Conservation (phyloP, 2,888 invertebrate species). For the Eristalinus aeneus region DNA sequence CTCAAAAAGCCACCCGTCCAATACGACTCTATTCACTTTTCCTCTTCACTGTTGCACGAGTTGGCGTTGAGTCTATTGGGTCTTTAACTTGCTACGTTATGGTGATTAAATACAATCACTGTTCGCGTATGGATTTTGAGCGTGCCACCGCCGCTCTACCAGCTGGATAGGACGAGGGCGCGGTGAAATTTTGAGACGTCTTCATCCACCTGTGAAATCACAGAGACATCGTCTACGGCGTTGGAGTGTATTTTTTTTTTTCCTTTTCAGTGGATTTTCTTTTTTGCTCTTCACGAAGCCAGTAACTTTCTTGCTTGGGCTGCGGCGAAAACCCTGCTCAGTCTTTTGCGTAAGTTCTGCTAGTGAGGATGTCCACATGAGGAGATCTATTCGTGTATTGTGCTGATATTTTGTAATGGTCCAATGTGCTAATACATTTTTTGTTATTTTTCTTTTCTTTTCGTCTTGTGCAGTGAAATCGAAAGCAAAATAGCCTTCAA, state of each 20-base stretch:
- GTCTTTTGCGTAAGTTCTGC: constrained; percentile 65
- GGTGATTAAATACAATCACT: constrained; percentile 65
- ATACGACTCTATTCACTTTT: constrained; percentile 68
- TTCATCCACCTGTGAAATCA: constrained; percentile 71
- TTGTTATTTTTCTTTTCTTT: background rate
- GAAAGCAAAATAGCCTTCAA: constrained; percentile 64
- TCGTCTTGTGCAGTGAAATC: constrained; percentile 29
- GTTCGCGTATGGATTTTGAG: constrained; percentile 58
- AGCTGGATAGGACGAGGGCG: constrained; percentile 22
- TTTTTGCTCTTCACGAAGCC: constrained; percentile 34
- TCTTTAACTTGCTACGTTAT: constrained; percentile 60
- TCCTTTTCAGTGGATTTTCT: background rate
- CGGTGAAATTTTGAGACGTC: constrained; percentile 61
- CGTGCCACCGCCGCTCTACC: background rate
- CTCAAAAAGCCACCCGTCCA: constrained; percentile 56
- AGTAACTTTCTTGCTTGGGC: constrained; percentile 63
- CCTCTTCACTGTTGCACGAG: constrained; percentile 63
- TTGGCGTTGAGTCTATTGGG: background rate
- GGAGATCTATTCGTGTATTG: constrained; percentile 2
- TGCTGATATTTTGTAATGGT: constrained; percentile 51
- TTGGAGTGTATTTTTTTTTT: background rate
- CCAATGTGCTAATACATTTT: constrained; percentile 29
- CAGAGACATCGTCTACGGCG: constrained; percentile 64
- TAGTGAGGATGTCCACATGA: constrained; percentile 45
- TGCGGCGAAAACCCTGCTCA: constrained; percentile 40